A percentile compares a stretch with the other conserved stretches of the same genome.
Conservation (phyloP, 2,797 vertebrate genomes). For the Agapornis canus region DNA sequence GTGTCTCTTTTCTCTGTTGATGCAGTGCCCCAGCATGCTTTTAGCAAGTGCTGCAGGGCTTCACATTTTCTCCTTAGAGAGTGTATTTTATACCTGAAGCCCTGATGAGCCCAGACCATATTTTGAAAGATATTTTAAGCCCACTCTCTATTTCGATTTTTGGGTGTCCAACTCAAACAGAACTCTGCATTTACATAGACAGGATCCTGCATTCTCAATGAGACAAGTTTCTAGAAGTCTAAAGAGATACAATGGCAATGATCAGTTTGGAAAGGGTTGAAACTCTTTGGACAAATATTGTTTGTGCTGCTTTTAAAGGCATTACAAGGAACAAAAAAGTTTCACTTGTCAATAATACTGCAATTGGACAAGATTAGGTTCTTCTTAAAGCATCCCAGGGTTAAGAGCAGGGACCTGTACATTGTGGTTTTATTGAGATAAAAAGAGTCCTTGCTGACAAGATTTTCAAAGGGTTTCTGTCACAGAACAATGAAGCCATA, state of each 20-base stretch:
- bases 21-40: neutral
- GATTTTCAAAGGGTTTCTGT: slow-evolving; percentile 11
- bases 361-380: neutral
- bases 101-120: neutral
- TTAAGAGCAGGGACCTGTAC: neutral
- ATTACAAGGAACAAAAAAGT: neutral
- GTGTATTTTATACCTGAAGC: neutral
- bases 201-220: neutral
- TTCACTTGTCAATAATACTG: neutral
- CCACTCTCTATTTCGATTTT: neutral
- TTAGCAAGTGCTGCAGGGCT: neutral
- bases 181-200: neutral
- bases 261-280: neutral
- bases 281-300: neutral
- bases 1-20: neutral
- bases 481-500: neutral
- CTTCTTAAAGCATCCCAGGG: neutral
- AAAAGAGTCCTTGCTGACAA: neutral
- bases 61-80: neutral
- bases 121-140: neutral
- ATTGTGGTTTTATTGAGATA: neutral
- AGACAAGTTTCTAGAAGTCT: neutral
- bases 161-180: neutral
- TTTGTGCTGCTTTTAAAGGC: neutral
- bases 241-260: neutral